A percentile compares a stretch with the other conserved stretches of the same genome.
Conservation (phyloP, 2,888 invertebrate species). For the Drosophila kanekoi region DNA sequence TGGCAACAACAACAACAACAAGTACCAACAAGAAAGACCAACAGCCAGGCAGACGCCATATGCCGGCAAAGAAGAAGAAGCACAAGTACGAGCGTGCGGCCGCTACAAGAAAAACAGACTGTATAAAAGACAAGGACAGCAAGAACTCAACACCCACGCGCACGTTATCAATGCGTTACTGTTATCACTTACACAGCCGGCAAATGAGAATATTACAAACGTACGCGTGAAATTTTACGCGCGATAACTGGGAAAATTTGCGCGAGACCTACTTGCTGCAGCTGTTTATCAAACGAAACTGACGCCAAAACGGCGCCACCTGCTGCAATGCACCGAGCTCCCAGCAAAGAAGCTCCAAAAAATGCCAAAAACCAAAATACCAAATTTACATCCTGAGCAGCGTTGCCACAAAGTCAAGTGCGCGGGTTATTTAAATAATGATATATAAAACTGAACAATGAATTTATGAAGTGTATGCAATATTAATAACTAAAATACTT, state of each 20-base stretch:
- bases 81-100: slow-evolving; percentile 12
- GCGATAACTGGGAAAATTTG: slow-evolving; percentile 36
- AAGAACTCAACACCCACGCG: slow-evolving; percentile 25
- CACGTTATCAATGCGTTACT: slow-evolving; percentile 49
- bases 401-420: background rate
- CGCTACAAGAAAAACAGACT: slow-evolving; percentile 14
- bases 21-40: slow-evolving; percentile 21
- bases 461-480: background rate
- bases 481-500: too few species aligned
- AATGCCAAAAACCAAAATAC: slow-evolving; percentile 39
- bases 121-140: slow-evolving; percentile 9
- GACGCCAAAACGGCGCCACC: slow-evolving; percentile 62
- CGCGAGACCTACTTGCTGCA: slow-evolving; percentile 28
- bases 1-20: slow-evolving; percentile 14
- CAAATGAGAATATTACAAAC: slow-evolving; percentile 24
- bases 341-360: slow-evolving; percentile 21
- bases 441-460: too few species aligned
- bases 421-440: slow-evolving; percentile 24
- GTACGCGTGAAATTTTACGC: slow-evolving; percentile 48
- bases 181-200: slow-evolving; percentile 55
- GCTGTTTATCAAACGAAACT: slow-evolving; percentile 50
- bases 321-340: slow-evolving; percentile 51
- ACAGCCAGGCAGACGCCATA: slow-evolving; percentile 58
- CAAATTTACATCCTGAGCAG: slow-evolving; percentile 31
- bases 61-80: slow-evolving; percentile 62